Evolutionary conservation across 1,140 invertebrate genomes (phyloP), one percentile per base, ranked within the genome.

Genomic region (Polypedilum pembai): DNA sequence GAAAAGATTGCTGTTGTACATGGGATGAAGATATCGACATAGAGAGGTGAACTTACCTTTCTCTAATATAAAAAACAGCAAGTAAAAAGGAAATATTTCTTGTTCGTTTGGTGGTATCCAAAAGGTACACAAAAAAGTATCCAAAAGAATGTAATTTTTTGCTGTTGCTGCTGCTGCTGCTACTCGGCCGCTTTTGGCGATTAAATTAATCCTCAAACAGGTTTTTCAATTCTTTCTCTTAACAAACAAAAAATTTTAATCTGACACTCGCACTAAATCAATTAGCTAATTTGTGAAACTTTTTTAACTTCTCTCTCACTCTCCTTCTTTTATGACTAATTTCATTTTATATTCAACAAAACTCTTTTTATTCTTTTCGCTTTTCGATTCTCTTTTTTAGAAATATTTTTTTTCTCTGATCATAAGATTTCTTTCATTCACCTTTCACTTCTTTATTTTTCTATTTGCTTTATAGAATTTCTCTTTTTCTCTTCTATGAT

Each of bases 211-310:
- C 65, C 65, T 69, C 17, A 18, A 69, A 69, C 65, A 69, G 65
- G 65, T 69, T 69, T 69, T 21, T 69, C 65, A 69, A 69, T 69
- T 21, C 18, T 69, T 56, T 12, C n/a, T 33, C 24, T 56, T 56
- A 56, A 56, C 45, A 56, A 56, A 56, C 45, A 56, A 56, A 12
- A 33, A 56, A 56, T 69, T 69, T 69, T 69, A 69, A 69, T 69
- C 17, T 69, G 65, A 69, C 17, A 69, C 65, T 69, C 20, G 65
- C 65, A 69, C 65, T 69, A 69, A 69, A 69, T 69, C 65, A 69
- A 69, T 69, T 69, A 69, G 65, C 65, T 69, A 69, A 69, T 69
- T 69, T 69, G 65, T 69, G 20, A 69, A 21, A 18, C 65, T 69
- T 69, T 69, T 69, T 20, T 69, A n/a, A n/a, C n/a, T n/a, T n/a